Evolutionary conservation across 2,113 vertebrate species (phyloP), one percentile per base, ranked within the genome.

Genomic region (Oreochromis spilurus): DNA sequence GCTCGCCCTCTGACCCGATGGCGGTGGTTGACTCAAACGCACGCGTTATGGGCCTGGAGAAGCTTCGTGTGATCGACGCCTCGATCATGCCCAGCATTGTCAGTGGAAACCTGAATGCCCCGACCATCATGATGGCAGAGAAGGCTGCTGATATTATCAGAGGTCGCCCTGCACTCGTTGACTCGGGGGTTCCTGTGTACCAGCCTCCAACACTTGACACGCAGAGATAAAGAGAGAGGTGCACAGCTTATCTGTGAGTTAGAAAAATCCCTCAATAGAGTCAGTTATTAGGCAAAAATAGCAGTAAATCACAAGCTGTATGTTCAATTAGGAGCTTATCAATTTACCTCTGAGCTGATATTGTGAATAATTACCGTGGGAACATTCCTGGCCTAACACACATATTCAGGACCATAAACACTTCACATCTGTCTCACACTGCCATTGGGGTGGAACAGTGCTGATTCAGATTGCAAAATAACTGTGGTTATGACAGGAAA

Each of bases 1-100:
- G 98, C 40, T 95, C 94, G 11, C 87, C 94, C 9, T 96, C 96
- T 0, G 98, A 99, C 55, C 94, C 95, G 4, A 90, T 72, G 17
- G 97, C 98, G 0, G 98, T 99, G 5, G 98, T 99, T 5, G 97
- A 98, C 91, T 95, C 97, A 0, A 93, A 97, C 78, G 95, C 97
- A 0, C 96, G 96, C 9, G 97, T 99, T 16, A 94, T 98, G 3
- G 98, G 99, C 0, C 80, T 97, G 43, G 97, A 99, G 89, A 95
- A 96, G 65, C 93, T 99, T 77, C 95, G 98, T 12, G 97, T 99
- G 6, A 95, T 99, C 2, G 99, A 99, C 45, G 98, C 99, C 19
- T 99, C 99, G 81, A 97, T 99, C 94, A 99, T 99, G 98, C 99
- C 99, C 87, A 99, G 98, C 12, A 19, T 99, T 13, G 96, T 98